phyloP scores from a whole-genome alignment of 2,113 vertebrate genomes.

The Epinephelus moara region DNA sequence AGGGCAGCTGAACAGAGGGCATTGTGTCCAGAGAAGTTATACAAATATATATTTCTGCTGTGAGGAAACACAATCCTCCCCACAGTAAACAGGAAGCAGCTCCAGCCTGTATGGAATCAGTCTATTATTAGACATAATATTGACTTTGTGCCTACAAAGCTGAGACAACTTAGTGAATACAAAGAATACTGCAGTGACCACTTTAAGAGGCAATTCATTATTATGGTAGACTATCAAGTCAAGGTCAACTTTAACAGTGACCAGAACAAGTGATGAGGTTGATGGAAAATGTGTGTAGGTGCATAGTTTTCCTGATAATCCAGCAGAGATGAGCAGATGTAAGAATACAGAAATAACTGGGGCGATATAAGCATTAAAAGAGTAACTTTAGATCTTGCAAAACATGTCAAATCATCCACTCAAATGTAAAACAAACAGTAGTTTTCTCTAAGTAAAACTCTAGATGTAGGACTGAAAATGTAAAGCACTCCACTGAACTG shows the following conservation, averaged over 20 bases:
- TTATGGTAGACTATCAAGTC: neutral
- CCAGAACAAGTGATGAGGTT: neutral
- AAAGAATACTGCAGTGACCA: neutral
- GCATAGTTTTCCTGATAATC: neutral
- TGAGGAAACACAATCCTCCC: neutral
- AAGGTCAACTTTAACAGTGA: neutral
- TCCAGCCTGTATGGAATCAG: neutral
- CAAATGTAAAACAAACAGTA: too few relatives aligned
- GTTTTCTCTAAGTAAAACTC: neutral
- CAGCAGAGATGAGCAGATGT: neutral
- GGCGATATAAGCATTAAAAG: too few relatives aligned
- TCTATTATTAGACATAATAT: constrained; percentile 32
- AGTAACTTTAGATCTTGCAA: neutral
- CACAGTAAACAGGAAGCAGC: constrained; percentile 47
- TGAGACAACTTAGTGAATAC: neutral
- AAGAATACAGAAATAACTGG: neutral
- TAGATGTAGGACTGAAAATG: neutral
- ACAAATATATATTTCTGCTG: neutral
- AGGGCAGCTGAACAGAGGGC: neutral
- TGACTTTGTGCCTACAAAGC: neutral
- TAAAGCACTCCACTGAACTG: neutral
- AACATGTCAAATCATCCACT: too few relatives aligned
- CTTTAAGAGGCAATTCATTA: neutral
- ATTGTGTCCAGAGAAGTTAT: neutral
- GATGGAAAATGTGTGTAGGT: neutral